These are phyloP conservation scores for Himalopsyche anomala DNA, from an alignment of 2,888 invertebrate genomes.

Conservation along the genomic window DNA sequence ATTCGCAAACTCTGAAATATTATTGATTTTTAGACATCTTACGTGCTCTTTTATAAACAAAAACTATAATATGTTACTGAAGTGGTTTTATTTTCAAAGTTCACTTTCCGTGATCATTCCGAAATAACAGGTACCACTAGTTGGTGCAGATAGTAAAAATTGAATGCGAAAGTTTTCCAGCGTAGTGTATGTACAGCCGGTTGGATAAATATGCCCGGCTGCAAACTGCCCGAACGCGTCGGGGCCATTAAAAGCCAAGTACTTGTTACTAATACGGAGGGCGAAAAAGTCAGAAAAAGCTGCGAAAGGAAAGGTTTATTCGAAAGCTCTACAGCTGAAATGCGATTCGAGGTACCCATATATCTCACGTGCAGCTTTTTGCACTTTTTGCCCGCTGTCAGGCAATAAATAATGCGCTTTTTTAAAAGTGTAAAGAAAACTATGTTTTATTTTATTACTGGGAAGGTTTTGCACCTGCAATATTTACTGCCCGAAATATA, in stretches of 20 bases:
- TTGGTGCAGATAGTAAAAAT: constrained; percentile 38
- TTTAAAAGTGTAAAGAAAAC: neutral
- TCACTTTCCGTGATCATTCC: constrained; percentile 7
- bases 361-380: constrained; percentile 35
- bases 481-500: too few species aligned
- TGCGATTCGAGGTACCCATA: constrained; percentile 11
- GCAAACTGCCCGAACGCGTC: constrained; percentile 40
- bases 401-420: constrained; percentile 22
- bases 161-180: constrained; percentile 32
- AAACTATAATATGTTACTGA: neutral
- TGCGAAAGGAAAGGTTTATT: constrained; percentile 37
- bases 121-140: neutral
- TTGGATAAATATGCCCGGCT: constrained; percentile 31
- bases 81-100: neutral
- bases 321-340: constrained; percentile 32
- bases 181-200: constrained; percentile 4
- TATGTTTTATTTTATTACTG: neutral
- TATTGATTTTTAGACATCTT: too few species aligned
- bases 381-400: constrained; percentile 8
- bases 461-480: too few species aligned
- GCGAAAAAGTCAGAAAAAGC: constrained; percentile 39
- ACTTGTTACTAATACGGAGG: constrained; percentile 40
- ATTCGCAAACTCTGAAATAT: too few species aligned
- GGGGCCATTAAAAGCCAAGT: constrained; percentile 42
- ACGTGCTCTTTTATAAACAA: too few species aligned